phyloP scores from a whole-genome alignment of 2,888 invertebrate genomes.

The Salpingus planirostris region DNA sequence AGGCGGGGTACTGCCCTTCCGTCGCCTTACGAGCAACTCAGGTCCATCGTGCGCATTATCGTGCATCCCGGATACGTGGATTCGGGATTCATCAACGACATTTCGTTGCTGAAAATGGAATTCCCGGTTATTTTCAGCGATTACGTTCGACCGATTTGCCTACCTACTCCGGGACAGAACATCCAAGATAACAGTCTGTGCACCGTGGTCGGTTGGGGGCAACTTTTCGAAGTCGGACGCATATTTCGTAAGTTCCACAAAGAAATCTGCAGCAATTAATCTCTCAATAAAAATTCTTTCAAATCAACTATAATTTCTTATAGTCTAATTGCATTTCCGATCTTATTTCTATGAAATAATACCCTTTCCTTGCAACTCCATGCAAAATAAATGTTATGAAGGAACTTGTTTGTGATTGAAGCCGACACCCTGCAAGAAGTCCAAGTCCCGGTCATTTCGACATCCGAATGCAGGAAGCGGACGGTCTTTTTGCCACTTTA shows the following conservation, averaged over 20 bases:
- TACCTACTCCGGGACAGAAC: slow-evolving; percentile 51
- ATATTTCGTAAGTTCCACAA: slow-evolving; percentile 80
- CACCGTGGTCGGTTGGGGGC: slow-evolving; percentile 76
- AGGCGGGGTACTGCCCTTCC: slow-evolving; percentile 63
- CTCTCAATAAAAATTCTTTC: slow-evolving; percentile 1
- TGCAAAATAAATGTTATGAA: slow-evolving; percentile 3
- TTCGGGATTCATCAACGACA: slow-evolving; percentile 69
- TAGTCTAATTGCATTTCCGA: background rate
- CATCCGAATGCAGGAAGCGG: slow-evolving; percentile 63
- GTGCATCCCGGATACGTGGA: slow-evolving; percentile 69
- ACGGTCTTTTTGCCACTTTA: slow-evolving; percentile 67
- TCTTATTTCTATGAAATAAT: background rate
- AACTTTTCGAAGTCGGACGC: slow-evolving; percentile 66
- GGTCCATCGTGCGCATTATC: slow-evolving; percentile 55
- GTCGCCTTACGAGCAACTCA: slow-evolving; percentile 65
- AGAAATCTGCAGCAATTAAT: background rate
- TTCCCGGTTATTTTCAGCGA: slow-evolving; percentile 52
- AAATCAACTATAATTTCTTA: slow-evolving; percentile 1
- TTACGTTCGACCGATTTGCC: slow-evolving; percentile 55
- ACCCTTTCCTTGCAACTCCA: background rate
- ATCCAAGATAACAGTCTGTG: slow-evolving; percentile 59
- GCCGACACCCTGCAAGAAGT: slow-evolving; percentile 78
- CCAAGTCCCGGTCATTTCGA: slow-evolving; percentile 69
- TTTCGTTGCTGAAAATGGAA: slow-evolving; percentile 58
- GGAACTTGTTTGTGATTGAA: slow-evolving; percentile 34